Conservation (phyloP, 2,113 vertebrate species). For the Prionailurus viverrinus region DNA sequence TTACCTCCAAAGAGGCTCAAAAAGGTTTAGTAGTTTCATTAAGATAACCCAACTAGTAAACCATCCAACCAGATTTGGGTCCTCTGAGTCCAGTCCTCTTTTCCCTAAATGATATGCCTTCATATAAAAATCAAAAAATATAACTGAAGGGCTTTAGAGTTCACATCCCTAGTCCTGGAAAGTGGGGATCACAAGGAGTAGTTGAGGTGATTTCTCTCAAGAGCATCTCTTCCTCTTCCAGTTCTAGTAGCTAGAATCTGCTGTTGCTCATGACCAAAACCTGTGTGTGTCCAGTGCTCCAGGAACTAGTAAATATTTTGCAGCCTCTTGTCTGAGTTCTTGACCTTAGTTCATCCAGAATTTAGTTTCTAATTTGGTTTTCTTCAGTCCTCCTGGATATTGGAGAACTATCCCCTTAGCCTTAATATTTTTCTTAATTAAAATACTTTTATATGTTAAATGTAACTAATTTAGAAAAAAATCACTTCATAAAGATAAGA, state of each 20-base stretch:
- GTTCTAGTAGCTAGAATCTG: background rate
- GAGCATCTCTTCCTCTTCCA: background rate
- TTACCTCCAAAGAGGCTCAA: background rate
- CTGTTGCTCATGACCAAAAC: background rate
- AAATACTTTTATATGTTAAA: background rate
- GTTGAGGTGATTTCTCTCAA: background rate
- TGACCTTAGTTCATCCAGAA: background rate
- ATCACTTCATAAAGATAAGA: conserved; percentile 4
- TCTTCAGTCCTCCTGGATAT: conserved; percentile 5
- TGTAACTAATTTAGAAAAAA: conserved; percentile 6
- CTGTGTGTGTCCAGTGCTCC: background rate
- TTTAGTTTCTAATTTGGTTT: background rate
- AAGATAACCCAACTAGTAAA: background rate
- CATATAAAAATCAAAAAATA: background rate
- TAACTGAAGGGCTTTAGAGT: background rate
- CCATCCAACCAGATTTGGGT: background rate
- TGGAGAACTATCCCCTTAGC: background rate
- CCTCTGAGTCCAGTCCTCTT: background rate
- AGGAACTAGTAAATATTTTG: background rate
- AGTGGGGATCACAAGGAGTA: background rate
- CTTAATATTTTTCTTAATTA: background rate
- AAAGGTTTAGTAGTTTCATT: background rate
- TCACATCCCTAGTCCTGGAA: background rate
- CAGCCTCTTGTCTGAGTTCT: background rate
- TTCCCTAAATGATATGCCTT: background rate